A percentile compares a stretch with the other conserved stretches of the same genome.
phyloP scores from a whole-genome alignment of 2,888 invertebrate species.

The Nyleta sp. region DNA sequence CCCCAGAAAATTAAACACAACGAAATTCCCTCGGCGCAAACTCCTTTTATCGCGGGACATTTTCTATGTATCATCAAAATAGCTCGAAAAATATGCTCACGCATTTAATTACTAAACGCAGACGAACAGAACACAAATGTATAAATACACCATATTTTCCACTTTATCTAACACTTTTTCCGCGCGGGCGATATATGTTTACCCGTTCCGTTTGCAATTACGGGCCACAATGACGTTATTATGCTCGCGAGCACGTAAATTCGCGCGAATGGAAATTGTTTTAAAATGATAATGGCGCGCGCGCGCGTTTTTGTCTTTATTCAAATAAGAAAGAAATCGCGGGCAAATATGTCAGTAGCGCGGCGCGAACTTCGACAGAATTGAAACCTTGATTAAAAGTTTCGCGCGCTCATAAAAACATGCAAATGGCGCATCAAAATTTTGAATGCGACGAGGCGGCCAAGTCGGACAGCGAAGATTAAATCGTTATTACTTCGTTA shows the following conservation, averaged over 20 bases:
- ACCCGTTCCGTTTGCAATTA: slow-evolving; percentile 32
- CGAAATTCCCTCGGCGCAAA: too few species aligned
- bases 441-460: slow-evolving; percentile 45
- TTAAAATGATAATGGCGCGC: slow-evolving; percentile 44
- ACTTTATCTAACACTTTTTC: slow-evolving; percentile 28
- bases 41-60: neutral
- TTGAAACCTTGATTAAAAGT: slow-evolving; percentile 56
- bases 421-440: slow-evolving; percentile 47
- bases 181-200: slow-evolving; percentile 17
- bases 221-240: slow-evolving; percentile 35
- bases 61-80: neutral
- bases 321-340: slow-evolving; percentile 30
- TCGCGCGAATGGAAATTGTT: slow-evolving; percentile 29
- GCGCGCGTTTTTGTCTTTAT: slow-evolving; percentile 15
- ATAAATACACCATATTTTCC: slow-evolving; percentile 24
- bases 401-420: slow-evolving; percentile 45
- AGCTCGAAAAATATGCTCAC: neutral
- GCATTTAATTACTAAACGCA: slow-evolving; percentile 6
- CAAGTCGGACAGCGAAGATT: slow-evolving; percentile 53
- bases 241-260: slow-evolving; percentile 38
- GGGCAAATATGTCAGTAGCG: slow-evolving; percentile 24
- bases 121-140: slow-evolving; percentile 5
- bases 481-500: slow-evolving; percentile 55
- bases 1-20: too few species aligned
- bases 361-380: slow-evolving; percentile 37